These are phyloP conservation scores for Hemibagrus wyckioides DNA, from an alignment of 2,113 vertebrate species.

Conservation along the genomic window DNA sequence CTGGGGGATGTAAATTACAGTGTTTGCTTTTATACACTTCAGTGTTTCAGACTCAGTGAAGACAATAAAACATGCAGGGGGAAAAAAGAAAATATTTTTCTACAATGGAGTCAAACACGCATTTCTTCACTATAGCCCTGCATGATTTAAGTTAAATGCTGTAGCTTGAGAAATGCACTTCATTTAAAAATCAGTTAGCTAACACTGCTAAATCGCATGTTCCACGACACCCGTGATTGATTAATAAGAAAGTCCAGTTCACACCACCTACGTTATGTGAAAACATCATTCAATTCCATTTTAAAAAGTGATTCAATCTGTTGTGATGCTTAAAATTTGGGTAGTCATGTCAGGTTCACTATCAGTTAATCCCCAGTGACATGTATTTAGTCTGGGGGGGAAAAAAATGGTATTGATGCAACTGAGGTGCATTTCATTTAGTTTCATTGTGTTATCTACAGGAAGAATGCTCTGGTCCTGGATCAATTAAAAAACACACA, in stretches of 20 bases:
- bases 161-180: neutral
- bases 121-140: neutral
- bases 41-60: neutral
- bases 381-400: neutral
- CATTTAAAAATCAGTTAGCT: neutral
- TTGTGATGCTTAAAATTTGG: neutral
- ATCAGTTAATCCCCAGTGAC: neutral
- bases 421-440: neutral
- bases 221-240: neutral
- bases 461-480: neutral
- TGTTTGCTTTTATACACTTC: neutral
- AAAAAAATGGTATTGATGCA: neutral
- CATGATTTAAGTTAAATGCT: neutral
- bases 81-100: neutral
- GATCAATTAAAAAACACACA: slow-evolving; percentile 15
- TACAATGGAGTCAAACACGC: neutral
- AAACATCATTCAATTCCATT: neutral
- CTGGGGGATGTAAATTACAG: neutral
- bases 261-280: neutral
- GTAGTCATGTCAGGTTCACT: neutral
- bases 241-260: neutral
- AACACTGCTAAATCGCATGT: neutral
- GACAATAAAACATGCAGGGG: neutral
- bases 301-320: neutral
- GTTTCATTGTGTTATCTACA: neutral